Conservation (phyloP, 30 jellyfish, hydroid and myxozoan genomes). For the Sanderia malayensis region DNA sequence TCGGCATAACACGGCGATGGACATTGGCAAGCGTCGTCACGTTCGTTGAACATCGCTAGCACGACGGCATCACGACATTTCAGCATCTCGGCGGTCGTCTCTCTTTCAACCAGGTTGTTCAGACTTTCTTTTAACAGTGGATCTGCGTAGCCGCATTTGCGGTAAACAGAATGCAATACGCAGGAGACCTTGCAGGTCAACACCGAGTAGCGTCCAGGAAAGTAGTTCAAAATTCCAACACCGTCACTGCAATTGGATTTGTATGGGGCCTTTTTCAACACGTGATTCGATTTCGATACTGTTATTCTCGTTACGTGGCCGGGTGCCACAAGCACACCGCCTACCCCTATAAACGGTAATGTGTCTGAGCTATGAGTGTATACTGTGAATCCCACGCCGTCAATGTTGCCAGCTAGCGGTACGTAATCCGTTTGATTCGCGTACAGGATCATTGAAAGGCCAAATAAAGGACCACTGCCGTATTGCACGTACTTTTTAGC, state of each 20-base stretch:
- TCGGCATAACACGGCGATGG: slow-evolving; percentile 43
- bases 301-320: slow-evolving; percentile 16
- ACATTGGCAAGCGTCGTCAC: slow-evolving; percentile 6
- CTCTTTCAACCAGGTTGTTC: neutral
- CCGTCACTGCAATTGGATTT: slow-evolving; percentile 43
- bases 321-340: slow-evolving; percentile 37
- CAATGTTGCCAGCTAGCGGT: slow-evolving; percentile 21
- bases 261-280: slow-evolving; percentile 15
- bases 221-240: slow-evolving; percentile 17
- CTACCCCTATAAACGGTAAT: slow-evolving; percentile 24
- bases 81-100: slow-evolving; percentile 39
- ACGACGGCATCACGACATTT: slow-evolving; percentile 34
- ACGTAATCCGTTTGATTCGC: slow-evolving; percentile 31
- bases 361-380: slow-evolving; percentile 20
- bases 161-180: slow-evolving; percentile 14
- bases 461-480: slow-evolving; percentile 39
- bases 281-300: slow-evolving; percentile 8
- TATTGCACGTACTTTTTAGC: slow-evolving; percentile 10
- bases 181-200: slow-evolving; percentile 20
- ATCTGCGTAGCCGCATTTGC: slow-evolving; percentile 29
- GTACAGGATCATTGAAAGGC: slow-evolving; percentile 24
- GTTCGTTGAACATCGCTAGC: neutral
- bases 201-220: slow-evolving; percentile 44
- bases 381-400: slow-evolving; percentile 47
- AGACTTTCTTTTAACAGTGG: slow-evolving; percentile 4